These are phyloP conservation scores for Drosophila kikkawai DNA, from an alignment of 1,140 invertebrate species.

Conservation along the genomic window DNA sequence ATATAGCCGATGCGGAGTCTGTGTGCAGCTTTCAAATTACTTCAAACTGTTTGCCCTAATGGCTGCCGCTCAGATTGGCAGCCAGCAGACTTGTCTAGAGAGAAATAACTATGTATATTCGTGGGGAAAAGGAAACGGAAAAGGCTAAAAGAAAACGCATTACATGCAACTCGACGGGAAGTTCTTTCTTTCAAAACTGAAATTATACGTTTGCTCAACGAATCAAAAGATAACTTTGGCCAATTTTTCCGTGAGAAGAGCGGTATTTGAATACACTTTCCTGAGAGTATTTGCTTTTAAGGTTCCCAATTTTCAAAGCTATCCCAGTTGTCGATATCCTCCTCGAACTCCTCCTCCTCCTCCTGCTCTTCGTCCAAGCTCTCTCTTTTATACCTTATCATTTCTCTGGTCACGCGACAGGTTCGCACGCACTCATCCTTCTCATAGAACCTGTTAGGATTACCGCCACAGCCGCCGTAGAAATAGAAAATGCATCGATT, in stretches of 20 bases:
- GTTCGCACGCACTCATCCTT: slow-evolving; percentile 45
- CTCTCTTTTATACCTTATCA: slow-evolving; percentile 15
- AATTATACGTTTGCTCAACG: slow-evolving; percentile 61
- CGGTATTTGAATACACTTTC: slow-evolving; percentile 20
- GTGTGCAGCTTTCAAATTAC: slow-evolving; percentile 58
- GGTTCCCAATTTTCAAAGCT: slow-evolving; percentile 28
- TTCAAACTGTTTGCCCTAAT: slow-evolving; percentile 73
- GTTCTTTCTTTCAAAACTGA: slow-evolving; percentile 53
- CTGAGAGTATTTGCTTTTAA: neutral
- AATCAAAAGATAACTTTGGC: slow-evolving; percentile 29
- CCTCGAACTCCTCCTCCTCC: slow-evolving; percentile 42
- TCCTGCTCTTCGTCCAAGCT: neutral
- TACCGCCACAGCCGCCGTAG: slow-evolving; percentile 66
- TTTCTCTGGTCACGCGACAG: slow-evolving; percentile 32
- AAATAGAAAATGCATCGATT: slow-evolving; percentile 62
- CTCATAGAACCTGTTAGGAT: slow-evolving; percentile 59
- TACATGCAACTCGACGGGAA: slow-evolving; percentile 58
- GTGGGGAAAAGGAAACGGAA: slow-evolving; percentile 5
- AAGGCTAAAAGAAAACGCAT: slow-evolving; percentile 65
- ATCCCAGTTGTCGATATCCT: slow-evolving; percentile 45
- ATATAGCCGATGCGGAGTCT: slow-evolving; percentile 22
- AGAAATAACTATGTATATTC: slow-evolving; percentile 14
- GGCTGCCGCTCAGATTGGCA: slow-evolving; percentile 70
- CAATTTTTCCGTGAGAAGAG: fast-evolving
- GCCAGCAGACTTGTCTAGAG: slow-evolving; percentile 63